A percentile compares a stretch with the other conserved stretches of the same genome.
These are phyloP conservation scores for Anarrhichthys ocellatus DNA, from an alignment of 2,113 vertebrate species.

Conservation along the genomic window DNA sequence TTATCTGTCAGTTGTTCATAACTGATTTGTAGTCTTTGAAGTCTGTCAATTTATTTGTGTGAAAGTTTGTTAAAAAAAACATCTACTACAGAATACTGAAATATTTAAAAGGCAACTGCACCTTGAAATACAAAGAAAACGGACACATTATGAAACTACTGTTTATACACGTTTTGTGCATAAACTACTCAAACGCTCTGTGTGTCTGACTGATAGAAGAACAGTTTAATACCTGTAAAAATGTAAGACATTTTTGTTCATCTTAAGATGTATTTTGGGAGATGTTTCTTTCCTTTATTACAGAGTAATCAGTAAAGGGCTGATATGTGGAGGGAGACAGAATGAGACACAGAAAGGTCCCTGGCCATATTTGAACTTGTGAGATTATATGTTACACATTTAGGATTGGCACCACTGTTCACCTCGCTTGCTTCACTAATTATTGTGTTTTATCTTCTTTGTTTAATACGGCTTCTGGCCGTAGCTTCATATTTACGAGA, in stretches of 20 bases:
- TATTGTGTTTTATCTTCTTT: not conserved
- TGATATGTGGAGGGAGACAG: not conserved
- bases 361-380: not conserved
- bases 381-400: not conserved
- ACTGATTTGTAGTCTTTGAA: constrained; percentile 23
- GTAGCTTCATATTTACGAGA: not conserved
- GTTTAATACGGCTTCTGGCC: not conserved
- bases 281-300: not conserved
- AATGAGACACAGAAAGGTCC: not conserved
- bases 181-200: not conserved
- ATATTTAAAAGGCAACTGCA: not conserved
- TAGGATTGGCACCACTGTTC: not conserved
- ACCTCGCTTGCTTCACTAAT: not conserved
- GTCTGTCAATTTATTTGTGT: not conserved
- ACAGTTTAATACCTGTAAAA: not conserved
- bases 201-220: not conserved
- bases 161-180: not conserved
- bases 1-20: constrained; percentile 27
- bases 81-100: constrained; percentile 20
- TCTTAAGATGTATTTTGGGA: not conserved
- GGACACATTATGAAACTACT: not conserved
- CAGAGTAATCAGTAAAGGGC: not conserved
- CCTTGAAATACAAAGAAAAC: not conserved
- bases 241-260: not conserved
- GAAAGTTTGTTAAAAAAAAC: constrained; percentile 8